phyloP scores from a whole-genome alignment of 2,888 invertebrate species.

The Didymodactylos carnosus region DNA sequence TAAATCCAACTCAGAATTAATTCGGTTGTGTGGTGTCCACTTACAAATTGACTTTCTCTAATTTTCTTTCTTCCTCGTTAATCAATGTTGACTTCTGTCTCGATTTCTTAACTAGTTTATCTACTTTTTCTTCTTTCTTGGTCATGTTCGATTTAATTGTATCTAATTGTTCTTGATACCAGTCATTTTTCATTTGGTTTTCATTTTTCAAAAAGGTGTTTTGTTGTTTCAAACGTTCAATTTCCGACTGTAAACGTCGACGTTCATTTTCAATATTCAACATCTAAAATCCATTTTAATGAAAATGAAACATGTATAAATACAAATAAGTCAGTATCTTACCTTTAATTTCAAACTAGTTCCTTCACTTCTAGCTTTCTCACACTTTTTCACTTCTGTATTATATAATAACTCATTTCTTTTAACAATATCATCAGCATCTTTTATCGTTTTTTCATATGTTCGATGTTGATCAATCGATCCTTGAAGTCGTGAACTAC shows the following conservation, averaged over 20 bases:
- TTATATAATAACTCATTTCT: background rate
- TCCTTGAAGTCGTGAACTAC: background rate
- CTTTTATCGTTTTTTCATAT: background rate
- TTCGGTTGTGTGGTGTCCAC: no score
- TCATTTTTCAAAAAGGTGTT: background rate
- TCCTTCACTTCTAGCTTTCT: background rate
- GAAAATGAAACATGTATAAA: background rate
- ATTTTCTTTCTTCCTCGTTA: slow-evolving; percentile 6
- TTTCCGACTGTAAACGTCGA: background rate
- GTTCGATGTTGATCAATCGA: background rate
- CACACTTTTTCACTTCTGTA: background rate
- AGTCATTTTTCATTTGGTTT: background rate
- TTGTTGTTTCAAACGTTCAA: background rate
- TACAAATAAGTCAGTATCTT: background rate
- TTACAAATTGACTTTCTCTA: background rate
- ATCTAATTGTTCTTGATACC: background rate
- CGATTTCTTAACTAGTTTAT: slow-evolving; percentile 7
- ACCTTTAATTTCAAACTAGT: background rate
- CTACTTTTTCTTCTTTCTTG: slow-evolving; percentile 8
- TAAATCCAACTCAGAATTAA: no score
- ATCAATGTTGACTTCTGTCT: background rate
- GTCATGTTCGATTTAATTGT: background rate
- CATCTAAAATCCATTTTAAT: background rate
- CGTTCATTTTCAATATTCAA: background rate
- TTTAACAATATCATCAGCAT: background rate